Evolutionary conservation across 2,113 vertebrate genomes (phyloP), one percentile per base, ranked within the genome.

Genomic region (Hippolais icterina): DNA sequence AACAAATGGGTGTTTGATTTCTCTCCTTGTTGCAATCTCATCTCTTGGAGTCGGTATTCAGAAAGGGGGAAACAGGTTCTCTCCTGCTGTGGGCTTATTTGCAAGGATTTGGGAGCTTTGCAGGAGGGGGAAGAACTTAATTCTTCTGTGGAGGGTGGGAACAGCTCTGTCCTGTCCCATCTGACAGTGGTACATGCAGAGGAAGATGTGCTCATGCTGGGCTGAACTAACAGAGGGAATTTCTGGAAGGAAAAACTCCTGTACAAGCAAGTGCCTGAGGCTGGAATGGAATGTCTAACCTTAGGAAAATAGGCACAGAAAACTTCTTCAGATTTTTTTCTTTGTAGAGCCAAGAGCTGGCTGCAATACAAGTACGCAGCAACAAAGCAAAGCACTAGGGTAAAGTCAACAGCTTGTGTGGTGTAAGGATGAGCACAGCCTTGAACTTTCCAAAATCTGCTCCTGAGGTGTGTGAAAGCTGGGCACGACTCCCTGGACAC

Each of bases 161-260:
- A 33, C 10, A 66, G 52, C 52, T 74, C 28, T 74, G 56, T 63
- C 14, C 17, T 15, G 9, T 53, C 25, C 9, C 4, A 25, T 69
- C 14, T 0, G 0, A 13, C 3, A 27, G 25, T 2, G 29, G 9
- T 2, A 21, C 0, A 0, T 31, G 47, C 10, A 63, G 54, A 50
- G 31, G 4, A 77, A 50, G 39, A 11, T 31, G 31, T 16, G 11
- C 50, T 76, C 4, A 4, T 81, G 37, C n/a, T 72, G 41, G 11
- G 15, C 28, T 56, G 39, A 70, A 47, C 10, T 11, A 25, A 81
- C 11, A 78, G 10, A 28, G 7, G 12, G 10, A 37, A 15, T 50
- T 84, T 78, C 33, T 81, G 21, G 22, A 60, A 70, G 35, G 27
- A 33, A 87, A 57, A 63, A 25, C 2, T 35, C 31, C 46, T 42